Conservation (phyloP, 2,113 vertebrate species). For the Hypanus sabinus region DNA sequence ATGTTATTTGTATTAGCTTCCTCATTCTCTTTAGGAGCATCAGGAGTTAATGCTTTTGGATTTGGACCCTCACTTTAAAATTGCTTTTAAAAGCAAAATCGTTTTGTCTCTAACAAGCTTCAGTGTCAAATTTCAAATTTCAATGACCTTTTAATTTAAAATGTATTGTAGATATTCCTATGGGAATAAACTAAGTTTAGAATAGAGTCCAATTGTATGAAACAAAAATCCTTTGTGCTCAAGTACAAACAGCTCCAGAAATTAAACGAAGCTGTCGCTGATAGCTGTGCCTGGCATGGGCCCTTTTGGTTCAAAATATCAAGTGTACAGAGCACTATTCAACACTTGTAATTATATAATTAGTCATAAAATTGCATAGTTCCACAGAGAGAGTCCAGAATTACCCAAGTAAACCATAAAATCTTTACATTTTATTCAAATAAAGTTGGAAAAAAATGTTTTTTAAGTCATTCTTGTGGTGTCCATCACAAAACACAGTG, state of each 20-base stretch:
- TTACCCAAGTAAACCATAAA: neutral
- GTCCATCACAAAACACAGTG: neutral
- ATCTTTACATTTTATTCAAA: too few relatives aligned
- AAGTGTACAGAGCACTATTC: too few relatives aligned
- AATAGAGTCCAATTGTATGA: neutral
- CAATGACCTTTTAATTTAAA: conserved; percentile 20
- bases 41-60: neutral
- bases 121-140: neutral
- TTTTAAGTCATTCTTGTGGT: neutral
- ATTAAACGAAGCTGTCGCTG: neutral
- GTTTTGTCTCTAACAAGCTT: neutral
- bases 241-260: neutral
- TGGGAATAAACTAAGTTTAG: neutral
- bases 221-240: neutral
- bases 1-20: neutral
- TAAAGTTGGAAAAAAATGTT: neutral
- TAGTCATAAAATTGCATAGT: neutral
- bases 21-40: neutral
- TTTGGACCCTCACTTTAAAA: neutral
- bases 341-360: neutral
- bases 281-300: neutral
- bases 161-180: neutral
- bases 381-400: neutral
- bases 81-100: neutral
- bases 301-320: neutral